Conservation (phyloP, 2,888 invertebrate genomes). For the Toxonevra muliebris region DNA sequence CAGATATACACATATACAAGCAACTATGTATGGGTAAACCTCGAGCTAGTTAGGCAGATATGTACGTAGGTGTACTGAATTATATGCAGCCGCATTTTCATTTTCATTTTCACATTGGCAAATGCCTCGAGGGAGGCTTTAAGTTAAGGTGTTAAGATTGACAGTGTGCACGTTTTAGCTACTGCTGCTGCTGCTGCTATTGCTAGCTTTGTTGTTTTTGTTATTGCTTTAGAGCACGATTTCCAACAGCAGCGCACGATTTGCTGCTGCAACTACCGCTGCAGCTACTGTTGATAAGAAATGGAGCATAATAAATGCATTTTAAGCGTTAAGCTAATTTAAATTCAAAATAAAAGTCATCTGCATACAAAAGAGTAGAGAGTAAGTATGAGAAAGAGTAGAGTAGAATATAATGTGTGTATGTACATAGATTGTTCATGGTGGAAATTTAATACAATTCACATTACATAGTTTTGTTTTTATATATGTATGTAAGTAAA, state of each 20-base stretch:
- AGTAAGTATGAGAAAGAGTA: no score
- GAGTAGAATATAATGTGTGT: neutral
- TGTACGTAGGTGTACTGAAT: no score
- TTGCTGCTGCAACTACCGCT: neutral
- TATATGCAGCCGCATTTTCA: no score
- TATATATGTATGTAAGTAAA: slow-evolving; percentile 10
- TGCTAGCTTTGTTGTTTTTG: neutral
- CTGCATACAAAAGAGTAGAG: neutral
- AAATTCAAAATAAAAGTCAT: slow-evolving; percentile 1
- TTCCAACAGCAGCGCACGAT: neutral
- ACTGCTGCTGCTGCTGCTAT: neutral
- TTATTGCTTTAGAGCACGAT: neutral
- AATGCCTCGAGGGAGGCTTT: no score
- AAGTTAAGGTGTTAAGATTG: neutral
- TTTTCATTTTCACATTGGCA: no score
- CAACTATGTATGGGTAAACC: no score
- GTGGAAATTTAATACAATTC: neutral
- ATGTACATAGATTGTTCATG: neutral
- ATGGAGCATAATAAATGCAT: slow-evolving; percentile 2
- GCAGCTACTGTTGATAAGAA: neutral
- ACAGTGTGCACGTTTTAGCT: neutral
- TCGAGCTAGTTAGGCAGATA: no score
- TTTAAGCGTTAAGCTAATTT: slow-evolving; percentile 5
- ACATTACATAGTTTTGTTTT: neutral
- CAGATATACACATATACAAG: no score